Percentiles rank a stretch among this genome's conserved stretches.
Evolutionary conservation across 2,888 invertebrate species (phyloP).

Genomic region (Lycaena phlaeas): DNA sequence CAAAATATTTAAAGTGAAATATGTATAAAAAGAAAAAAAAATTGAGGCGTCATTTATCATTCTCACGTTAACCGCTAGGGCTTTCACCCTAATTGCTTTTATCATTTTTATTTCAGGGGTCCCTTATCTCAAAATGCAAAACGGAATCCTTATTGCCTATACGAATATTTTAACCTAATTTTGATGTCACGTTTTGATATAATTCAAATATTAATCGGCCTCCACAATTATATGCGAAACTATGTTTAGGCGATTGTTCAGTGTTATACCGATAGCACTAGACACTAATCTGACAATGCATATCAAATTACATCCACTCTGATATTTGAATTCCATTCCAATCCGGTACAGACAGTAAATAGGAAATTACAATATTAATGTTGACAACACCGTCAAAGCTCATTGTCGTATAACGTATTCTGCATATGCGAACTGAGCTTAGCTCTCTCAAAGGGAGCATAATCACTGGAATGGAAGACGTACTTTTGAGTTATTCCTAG

Average conservation of each 20-base stretch:
- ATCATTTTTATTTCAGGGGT: neutral
- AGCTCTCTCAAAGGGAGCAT: neutral
- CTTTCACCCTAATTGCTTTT: slow-evolving; percentile 1
- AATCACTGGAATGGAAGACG: neutral
- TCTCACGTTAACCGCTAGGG: slow-evolving; percentile 6
- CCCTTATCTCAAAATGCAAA: neutral
- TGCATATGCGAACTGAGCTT: neutral
- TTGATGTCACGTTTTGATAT: no score
- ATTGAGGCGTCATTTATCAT: slow-evolving; percentile 5
- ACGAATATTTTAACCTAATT: no score
- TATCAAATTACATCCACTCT: no score
- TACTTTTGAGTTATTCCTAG: neutral
- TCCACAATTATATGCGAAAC: no score
- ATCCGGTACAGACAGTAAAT: no score
- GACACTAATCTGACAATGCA: no score
- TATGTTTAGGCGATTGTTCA: no score
- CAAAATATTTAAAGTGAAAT: slow-evolving; percentile 6
- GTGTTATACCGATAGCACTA: no score
- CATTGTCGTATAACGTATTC: neutral
- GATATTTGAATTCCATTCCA: no score
- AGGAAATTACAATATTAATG: neutral
- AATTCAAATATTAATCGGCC: no score
- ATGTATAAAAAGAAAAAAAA: neutral
- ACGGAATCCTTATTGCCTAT: slow-evolving; percentile 2
- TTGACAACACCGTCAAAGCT: neutral